Base-by-base conservation (phyloP, 2,888 invertebrate species). In the Campoplex nolae region DNA sequence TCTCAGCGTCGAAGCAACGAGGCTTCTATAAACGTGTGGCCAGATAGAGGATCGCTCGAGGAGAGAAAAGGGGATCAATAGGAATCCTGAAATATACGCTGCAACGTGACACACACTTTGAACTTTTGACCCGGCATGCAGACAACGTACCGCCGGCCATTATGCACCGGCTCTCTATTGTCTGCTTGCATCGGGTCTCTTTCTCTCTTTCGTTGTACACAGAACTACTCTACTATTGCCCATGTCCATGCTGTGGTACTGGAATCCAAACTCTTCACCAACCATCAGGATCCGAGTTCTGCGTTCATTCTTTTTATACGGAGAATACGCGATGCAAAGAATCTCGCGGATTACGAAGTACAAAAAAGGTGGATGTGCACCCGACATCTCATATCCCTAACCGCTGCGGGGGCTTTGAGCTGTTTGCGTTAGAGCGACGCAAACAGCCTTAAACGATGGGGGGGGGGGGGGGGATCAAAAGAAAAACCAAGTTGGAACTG, bases 91-190 rank as follows among this genome's bases (percentile, higher is more conserved):
- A 87, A 87, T 87, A 81, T 87, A 84, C 65, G 84, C 77, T 80
- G 84, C 68, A 86, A 84, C 84, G 84, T 87, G 86, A 87, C 86
- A 87, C 84, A 81, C 32, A 32, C 85, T 85, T 87, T 87, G 87
- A 85, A 87, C 87, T 87, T 87, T 87, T 87, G 87, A 85, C 87
- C 83, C 80, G 62, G 80, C 83, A 58, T 84, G 73, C 79, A 78
- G 77, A 84, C 77, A 76, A 51, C 74, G 58, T 75, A 65, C 81
- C 42, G 81, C 68, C 68, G 28, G 70, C 84, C 74, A 84, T 86
- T 84, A 86, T 86, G 86, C 86, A 83, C 77, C 81, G 84, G 78
- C 74, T 82, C 70, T 70, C 81, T n/a, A 75, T 87, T 86, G 86
- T 86, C 79, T 67, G 86, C 56, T 78, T 48, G 71, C 54, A 62